Conservation (phyloP, 2,113 vertebrate genomes). For the Myanophis thanlyinensis region DNA sequence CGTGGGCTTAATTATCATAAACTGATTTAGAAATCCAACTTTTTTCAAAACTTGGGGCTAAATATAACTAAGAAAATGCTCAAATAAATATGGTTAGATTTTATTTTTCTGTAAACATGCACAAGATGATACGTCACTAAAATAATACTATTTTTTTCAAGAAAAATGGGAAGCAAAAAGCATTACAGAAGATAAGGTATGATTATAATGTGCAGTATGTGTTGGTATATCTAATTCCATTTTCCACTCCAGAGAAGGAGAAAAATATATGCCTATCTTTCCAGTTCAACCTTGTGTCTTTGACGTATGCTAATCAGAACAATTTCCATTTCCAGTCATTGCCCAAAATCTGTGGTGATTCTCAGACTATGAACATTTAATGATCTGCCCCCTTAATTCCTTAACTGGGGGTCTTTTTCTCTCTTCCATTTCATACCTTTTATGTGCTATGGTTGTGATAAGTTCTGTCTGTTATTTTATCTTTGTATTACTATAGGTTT, state of each 20-base stretch:
- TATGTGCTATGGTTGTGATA: neutral
- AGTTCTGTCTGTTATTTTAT: neutral
- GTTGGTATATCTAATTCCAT: neutral
- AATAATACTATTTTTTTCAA: neutral
- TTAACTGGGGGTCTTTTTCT: neutral
- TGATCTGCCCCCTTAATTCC: neutral
- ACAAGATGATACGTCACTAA: neutral
- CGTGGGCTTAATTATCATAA: neutral
- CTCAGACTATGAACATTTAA: neutral
- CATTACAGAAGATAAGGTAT: neutral
- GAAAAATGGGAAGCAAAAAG: neutral
- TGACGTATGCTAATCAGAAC: neutral
- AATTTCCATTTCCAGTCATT: neutral
- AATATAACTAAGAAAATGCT: neutral
- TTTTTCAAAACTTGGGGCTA: neutral
- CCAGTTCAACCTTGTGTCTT: neutral
- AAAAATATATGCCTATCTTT: neutral
- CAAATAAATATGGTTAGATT: neutral
- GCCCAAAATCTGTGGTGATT: neutral
- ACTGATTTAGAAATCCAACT: neutral
- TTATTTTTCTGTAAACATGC: neutral
- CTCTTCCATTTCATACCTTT: neutral
- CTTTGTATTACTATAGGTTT: neutral
- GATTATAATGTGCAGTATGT: neutral
- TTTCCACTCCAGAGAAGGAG: neutral